Conservation (phyloP, 2,113 vertebrate genomes). For the Thinocorus orbignyianus region DNA sequence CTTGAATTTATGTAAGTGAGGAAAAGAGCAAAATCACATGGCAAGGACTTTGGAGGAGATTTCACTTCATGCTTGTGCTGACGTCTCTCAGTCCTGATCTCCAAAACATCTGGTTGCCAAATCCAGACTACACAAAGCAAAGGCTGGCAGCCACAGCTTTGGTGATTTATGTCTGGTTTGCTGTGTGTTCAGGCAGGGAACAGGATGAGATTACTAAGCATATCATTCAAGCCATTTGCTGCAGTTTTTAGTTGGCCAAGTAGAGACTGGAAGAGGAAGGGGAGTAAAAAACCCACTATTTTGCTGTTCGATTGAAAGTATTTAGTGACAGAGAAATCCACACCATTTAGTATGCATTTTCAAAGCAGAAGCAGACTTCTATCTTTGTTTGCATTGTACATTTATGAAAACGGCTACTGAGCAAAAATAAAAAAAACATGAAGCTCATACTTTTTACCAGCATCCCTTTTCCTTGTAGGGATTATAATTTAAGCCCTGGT, state of each 20-base stretch:
- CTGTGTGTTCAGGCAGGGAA: not conserved
- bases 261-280: not conserved
- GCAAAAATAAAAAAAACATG: not conserved
- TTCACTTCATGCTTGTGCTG: not conserved
- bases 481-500: not conserved
- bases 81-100: not conserved
- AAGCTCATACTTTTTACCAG: not conserved
- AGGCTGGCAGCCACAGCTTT: not conserved
- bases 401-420: not conserved
- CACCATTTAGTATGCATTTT: not conserved
- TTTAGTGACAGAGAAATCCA: not conserved
- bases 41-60: not conserved
- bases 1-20: not conserved
- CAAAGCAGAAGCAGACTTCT: not conserved
- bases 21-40: not conserved
- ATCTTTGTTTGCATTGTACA: not conserved
- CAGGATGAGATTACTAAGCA: not conserved
- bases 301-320: not conserved
- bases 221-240: not conserved
- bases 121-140: not conserved
- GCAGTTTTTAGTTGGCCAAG: not conserved
- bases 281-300: not conserved
- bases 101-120: not conserved
- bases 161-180: not conserved
- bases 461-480: not conserved